Conservation (phyloP, 2,113 vertebrate genomes). For the Xiphias gladius region DNA sequence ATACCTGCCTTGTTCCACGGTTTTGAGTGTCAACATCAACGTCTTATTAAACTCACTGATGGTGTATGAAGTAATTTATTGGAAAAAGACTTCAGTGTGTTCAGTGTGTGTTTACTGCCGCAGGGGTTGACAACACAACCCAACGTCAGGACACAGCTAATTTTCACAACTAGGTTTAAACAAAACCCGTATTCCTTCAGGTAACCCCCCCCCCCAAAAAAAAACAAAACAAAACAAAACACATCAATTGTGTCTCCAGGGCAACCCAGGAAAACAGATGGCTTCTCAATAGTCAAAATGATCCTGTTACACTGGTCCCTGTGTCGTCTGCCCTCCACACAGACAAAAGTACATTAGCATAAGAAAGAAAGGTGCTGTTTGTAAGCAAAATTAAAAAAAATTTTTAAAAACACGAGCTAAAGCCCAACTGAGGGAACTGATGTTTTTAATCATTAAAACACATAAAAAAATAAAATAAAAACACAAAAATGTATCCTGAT, state of each 20-base stretch:
- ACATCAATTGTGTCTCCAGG: conserved; percentile 49
- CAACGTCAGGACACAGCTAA: conserved; percentile 1
- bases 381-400: no score
- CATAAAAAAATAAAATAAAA: neutral
- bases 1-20: conserved; percentile 12
- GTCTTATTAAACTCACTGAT: conserved; percentile 14
- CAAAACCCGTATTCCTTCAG: conserved; percentile 14
- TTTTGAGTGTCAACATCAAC: neutral
- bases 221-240: no score
- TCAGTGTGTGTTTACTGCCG: conserved; percentile 13
- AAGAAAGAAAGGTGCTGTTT: neutral
- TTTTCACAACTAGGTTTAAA: conserved; percentile 27
- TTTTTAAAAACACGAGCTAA: neutral
- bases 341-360: neutral
- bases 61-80: neutral
- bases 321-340: neutral
- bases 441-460: conserved; percentile 6
- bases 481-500: neutral
- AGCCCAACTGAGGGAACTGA: neutral
- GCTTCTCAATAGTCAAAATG: conserved; percentile 23
- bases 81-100: neutral
- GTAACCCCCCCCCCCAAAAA: no score
- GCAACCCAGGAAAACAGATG: conserved; percentile 58
- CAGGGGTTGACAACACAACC: neutral
- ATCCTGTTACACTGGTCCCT: conserved; percentile 60